Conservation (phyloP, 2,113 vertebrate genomes). For the Nannobrachium achirus region DNA sequence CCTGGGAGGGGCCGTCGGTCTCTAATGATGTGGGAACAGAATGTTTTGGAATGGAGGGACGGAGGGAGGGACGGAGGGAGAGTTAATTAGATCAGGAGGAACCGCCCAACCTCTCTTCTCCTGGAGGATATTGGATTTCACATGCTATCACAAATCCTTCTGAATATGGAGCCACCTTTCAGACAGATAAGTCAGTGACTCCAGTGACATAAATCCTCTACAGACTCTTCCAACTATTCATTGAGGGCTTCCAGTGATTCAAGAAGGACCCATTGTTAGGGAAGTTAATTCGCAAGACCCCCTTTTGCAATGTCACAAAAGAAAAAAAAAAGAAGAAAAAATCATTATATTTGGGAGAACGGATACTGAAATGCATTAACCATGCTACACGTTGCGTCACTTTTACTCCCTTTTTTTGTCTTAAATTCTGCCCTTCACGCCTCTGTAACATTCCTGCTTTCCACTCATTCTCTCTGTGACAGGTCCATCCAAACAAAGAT, state of each 20-base stretch:
- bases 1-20: constrained; percentile 34
- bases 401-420: not conserved
- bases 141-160: constrained; percentile 21
- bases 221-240: not conserved
- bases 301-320: not conserved
- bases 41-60: constrained; percentile 36
- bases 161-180: constrained; percentile 18
- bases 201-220: not conserved
- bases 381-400: constrained; percentile 15
- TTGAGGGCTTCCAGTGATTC: not conserved
- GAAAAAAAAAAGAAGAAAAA: constrained; percentile 1
- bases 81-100: constrained; percentile 55
- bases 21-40: constrained; percentile 51
- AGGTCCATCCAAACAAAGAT: constrained; percentile 58
- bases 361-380: not conserved
- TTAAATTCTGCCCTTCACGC: not conserved
- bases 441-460: constrained; percentile 35
- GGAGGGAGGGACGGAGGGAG: constrained; percentile 26
- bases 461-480: constrained; percentile 47
- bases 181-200: not conserved
- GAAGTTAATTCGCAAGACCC: not conserved
- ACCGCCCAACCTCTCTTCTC: constrained; percentile 44
- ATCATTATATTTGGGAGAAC: not conserved
- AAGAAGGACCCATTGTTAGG: not conserved
- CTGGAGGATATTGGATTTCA: constrained; percentile 47